Evolutionary conservation across 2,888 invertebrate species (phyloP), one percentile per base, ranked within the genome.

Genomic region (Rhamnusium bicolor): DNA sequence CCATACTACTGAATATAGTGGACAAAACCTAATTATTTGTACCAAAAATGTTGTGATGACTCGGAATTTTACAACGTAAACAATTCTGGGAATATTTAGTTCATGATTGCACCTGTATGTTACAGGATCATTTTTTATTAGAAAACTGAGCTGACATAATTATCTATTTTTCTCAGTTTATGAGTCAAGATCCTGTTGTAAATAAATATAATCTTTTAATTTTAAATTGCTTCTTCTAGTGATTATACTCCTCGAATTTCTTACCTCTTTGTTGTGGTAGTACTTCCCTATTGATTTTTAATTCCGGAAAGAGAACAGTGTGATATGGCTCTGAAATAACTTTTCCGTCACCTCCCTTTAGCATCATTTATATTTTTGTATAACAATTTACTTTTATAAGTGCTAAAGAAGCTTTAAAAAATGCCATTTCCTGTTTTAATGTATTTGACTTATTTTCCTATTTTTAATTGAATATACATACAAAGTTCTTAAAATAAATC

Each of bases 391-490:
- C 46, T 18, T 49, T n/a, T 12, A 21, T 19, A 67, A 54, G 56
- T 56, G 67, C 46, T 40, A 67, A 56, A 19, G 53, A 67, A 19
- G 24, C 21, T 40, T 67, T 56, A 40, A 67, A n/a, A 46, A 40
- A 18, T 56, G 67, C 16, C 24, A 19, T 21, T 56, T 56, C 56
- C 56, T 67, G 56, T 67, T 67, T 51, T 47, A 18, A 65, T n/a
- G 18, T 4, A 51, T 65, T 49, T 65, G 63, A 65, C 49, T 63
- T 63, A 29, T 16, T 14, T 29, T 29, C 21, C 14, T 62, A 14
- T 51, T 51, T 65, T 65, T 14, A 29, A 51, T 65, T 49, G 16
- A 16, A 47, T 47, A 24, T 21, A 49, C 19, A 8, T n/a, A n/a
- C n/a, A 2, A 12, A 27, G 24, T 10, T 56, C 51, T 56, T 29